phyloP scores from a whole-genome alignment of 2,797 vertebrate species.

The Paguma larvata region DNA sequence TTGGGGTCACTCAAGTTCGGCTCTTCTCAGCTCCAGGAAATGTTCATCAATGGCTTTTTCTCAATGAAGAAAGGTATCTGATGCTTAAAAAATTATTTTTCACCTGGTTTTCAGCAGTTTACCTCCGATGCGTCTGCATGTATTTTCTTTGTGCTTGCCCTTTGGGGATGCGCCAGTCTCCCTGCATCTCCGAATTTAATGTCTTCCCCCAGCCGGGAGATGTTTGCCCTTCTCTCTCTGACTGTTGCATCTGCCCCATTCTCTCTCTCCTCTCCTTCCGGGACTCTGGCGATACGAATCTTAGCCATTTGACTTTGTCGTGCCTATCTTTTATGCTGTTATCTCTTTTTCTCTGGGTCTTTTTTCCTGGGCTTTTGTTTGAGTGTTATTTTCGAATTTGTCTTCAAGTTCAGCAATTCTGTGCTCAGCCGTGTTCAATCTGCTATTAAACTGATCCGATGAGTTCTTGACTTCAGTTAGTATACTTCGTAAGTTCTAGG shows the following conservation, averaged over 20 bases:
- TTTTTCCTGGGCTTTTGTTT: not conserved
- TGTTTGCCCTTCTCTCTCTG: not conserved
- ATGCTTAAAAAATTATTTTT: not conserved
- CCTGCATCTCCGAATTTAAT: not conserved
- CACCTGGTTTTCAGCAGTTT: not conserved
- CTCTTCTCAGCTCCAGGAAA: slow-evolving; percentile 1
- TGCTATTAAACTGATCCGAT: not conserved
- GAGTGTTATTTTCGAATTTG: not conserved
- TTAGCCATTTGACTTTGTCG: not conserved
- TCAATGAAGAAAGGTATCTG: not conserved
- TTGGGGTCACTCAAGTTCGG: too few relatives aligned
- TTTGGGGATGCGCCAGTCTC: not conserved
- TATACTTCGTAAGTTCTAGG: not conserved
- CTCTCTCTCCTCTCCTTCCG: not conserved
- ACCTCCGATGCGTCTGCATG: not conserved
- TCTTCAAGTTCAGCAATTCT: not conserved
- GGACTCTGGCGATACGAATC: not conserved
- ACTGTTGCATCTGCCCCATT: not conserved
- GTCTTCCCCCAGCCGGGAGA: not conserved
- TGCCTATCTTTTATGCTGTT: not conserved
- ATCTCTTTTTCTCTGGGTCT: not conserved
- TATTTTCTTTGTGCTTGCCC: not conserved
- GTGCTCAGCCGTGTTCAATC: not conserved
- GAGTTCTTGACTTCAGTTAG: not conserved
- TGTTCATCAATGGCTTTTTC: not conserved